These are phyloP conservation scores for Achroia grisella DNA, from an alignment of 1,140 invertebrate species.

Conservation along the genomic window DNA sequence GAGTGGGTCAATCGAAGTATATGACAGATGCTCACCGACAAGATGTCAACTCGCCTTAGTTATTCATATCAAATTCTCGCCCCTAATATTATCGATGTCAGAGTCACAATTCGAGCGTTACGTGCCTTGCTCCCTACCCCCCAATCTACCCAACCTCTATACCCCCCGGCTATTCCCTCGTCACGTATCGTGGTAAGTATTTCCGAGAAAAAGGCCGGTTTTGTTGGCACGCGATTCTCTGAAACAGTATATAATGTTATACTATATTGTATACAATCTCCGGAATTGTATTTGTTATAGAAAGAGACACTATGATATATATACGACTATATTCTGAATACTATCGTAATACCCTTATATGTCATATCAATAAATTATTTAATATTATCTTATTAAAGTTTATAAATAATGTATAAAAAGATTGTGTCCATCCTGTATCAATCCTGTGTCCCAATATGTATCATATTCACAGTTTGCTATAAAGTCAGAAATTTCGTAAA, in stretches of 20 bases:
- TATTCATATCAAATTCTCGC: slow-evolving; percentile 5
- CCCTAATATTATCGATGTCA: slow-evolving; percentile 6
- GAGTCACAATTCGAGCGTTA: slow-evolving; percentile 39
- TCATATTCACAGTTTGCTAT: too few relatives aligned
- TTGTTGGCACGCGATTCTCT: slow-evolving; percentile 17
- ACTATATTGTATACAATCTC: too few relatives aligned
- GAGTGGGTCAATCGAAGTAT: background rate
- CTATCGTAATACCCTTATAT: too few relatives aligned
- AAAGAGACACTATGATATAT: too few relatives aligned
- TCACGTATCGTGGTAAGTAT: slow-evolving; percentile 13
- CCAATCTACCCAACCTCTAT: slow-evolving; percentile 1
- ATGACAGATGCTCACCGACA: background rate
- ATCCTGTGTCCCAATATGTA: too few relatives aligned
- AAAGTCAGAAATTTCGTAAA: too few relatives aligned
- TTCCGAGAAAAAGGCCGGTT: slow-evolving; percentile 8
- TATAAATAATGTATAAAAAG: too few relatives aligned
- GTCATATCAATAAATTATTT: too few relatives aligned
- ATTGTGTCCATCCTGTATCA: too few relatives aligned
- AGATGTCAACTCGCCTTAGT: background rate
- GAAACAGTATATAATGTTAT: background rate
- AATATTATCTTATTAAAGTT: too few relatives aligned
- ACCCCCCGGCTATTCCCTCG: slow-evolving; percentile 11
- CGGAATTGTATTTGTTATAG: too few relatives aligned
- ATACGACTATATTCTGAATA: too few relatives aligned
- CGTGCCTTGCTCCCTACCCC: slow-evolving; percentile 28